phyloP scores from a whole-genome alignment of 2,797 vertebrate species.

The Myripristis murdjan region DNA sequence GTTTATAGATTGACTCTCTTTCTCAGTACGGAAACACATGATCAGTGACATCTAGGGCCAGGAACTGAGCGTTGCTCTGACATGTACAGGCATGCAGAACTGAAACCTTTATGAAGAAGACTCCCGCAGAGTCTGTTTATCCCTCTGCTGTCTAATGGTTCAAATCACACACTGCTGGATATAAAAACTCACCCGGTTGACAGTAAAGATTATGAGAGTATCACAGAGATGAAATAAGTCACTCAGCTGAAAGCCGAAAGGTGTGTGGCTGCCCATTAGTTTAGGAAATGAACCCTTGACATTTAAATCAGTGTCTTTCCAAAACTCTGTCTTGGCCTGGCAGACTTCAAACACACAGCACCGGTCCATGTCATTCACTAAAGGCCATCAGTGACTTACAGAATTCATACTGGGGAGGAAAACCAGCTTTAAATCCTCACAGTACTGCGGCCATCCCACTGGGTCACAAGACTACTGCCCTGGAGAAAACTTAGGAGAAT shows the following conservation, averaged over 20 bases:
- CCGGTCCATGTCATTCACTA: neutral
- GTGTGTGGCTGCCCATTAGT: neutral
- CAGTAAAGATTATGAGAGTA: neutral
- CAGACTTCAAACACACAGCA: neutral
- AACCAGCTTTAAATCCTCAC: no score
- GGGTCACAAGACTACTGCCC: no score
- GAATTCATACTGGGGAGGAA: no score
- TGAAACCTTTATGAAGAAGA: neutral
- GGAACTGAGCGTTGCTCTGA: slow-evolving; percentile 18
- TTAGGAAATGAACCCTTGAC: neutral
- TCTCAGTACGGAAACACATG: slow-evolving; percentile 4
- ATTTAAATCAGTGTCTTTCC: neutral
- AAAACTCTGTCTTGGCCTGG: neutral
- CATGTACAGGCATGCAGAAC: neutral
- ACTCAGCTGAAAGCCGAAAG: neutral
- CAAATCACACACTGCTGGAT: neutral
- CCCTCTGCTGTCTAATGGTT: neutral
- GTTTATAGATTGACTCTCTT: slow-evolving; percentile 35
- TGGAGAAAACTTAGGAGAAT: no score
- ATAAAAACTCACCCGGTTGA: neutral
- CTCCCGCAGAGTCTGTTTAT: neutral
- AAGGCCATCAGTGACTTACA: neutral
- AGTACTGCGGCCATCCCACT: no score
- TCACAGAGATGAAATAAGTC: neutral
- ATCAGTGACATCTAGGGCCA: slow-evolving; percentile 6